phyloP scores from a whole-genome alignment of 2,113 vertebrate species.

The Sinocyclocheilus grahami region DNA sequence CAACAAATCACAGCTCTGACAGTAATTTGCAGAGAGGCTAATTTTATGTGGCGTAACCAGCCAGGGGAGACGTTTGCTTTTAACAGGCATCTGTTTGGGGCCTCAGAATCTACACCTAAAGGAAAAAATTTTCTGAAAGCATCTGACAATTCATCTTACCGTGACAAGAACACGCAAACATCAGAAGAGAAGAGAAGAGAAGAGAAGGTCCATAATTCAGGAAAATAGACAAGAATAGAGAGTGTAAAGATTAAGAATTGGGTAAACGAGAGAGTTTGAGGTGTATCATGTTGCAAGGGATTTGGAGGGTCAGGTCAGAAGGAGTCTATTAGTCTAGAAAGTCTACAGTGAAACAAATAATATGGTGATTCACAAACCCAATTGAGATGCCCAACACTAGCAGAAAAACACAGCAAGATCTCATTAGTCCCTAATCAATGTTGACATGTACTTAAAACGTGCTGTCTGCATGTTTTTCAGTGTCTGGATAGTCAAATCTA shows the following conservation, averaged over 20 bases:
- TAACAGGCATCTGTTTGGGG: constrained; percentile 25
- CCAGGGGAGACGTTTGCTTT: constrained; percentile 28
- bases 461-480: not conserved
- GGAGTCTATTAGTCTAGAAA: not conserved
- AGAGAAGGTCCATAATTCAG: not conserved
- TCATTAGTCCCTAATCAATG: not conserved
- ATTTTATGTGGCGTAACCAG: constrained; percentile 36
- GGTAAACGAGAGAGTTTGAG: not conserved
- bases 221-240: not conserved
- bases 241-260: not conserved
- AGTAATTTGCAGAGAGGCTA: constrained; percentile 38
- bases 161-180: not conserved
- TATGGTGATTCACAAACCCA: not conserved
- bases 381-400: not conserved
- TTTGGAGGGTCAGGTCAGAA: not conserved
- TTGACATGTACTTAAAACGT: not conserved
- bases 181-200: not conserved
- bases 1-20: constrained; percentile 24
- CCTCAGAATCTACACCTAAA: constrained; percentile 1
- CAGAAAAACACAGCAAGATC: not conserved
- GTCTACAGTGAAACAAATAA: not conserved
- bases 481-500: not conserved
- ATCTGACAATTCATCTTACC: constrained; percentile 29
- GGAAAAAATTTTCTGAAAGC: not conserved
- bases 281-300: not conserved